These are phyloP conservation scores for Papilio polytes DNA, from an alignment of 1,140 invertebrate species.

Conservation along the genomic window DNA sequence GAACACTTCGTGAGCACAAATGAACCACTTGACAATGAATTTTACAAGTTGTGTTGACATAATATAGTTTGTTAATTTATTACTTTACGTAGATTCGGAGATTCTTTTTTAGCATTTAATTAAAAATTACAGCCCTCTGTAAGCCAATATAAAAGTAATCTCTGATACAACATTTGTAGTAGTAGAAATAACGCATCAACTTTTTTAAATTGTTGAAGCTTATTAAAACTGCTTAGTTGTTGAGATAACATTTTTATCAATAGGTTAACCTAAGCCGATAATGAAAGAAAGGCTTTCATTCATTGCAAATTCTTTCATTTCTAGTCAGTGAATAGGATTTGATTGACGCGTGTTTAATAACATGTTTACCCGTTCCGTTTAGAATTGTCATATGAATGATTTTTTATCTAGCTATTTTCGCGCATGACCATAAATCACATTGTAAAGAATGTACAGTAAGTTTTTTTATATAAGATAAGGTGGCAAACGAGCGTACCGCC, in stretches of 20 bases:
- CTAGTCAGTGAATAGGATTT: not conserved
- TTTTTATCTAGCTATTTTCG: not conserved
- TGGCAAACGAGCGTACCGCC: no score
- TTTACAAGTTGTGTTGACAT: slow-evolving; percentile 22
- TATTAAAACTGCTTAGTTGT: not conserved
- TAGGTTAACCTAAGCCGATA: slow-evolving; percentile 5
- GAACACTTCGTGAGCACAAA: not conserved
- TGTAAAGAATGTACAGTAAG: not conserved
- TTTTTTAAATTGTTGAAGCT: not conserved
- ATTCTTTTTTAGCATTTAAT: not conserved
- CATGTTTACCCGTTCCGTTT: not conserved
- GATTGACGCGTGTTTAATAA: slow-evolving; percentile 15
- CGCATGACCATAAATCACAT: not conserved
- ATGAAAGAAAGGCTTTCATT: slow-evolving; percentile 8
- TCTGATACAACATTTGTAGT: no score
- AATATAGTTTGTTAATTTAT: not conserved
- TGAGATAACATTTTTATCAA: not conserved
- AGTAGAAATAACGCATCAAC: not conserved
- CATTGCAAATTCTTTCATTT: slow-evolving; percentile 12
- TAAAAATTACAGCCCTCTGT: not conserved
- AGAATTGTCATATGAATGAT: slow-evolving; percentile 10
- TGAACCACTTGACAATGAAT: slow-evolving; percentile 24
- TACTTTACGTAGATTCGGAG: not conserved
- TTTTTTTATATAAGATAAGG: no score
- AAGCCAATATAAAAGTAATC: not conserved